Evolutionary conservation across 2,888 invertebrate species (phyloP), one percentile per base, ranked within the genome.

Genomic region (Lissocephala sabroskyi): DNA sequence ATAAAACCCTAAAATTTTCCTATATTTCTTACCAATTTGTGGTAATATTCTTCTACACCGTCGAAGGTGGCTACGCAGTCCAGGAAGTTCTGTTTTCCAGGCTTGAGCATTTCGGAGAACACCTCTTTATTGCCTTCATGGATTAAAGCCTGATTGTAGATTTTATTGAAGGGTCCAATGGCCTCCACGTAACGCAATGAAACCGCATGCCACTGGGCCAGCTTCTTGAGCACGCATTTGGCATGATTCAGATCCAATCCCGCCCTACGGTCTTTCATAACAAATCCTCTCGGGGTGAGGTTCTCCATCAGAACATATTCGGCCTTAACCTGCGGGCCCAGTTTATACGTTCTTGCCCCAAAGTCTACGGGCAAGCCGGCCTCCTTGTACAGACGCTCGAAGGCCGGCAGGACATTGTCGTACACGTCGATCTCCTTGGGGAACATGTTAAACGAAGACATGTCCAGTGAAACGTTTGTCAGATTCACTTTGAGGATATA

Each of bases 171-270:
- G n/a, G 50, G 39, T 1, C 75, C 79, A 26, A 59, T 52, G 1
- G 45, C 41, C 48, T 67, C 73, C 26, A 60, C 63, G 3, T 65
- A 47, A 23, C 61, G 67, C 2, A 74, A 66, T 0, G 81, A 81
- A 1, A 77, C 79, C 0, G 82, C 82, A 66, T 82, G 82, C 52
- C 80, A 81, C 44, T 82, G 58, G 1, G 81, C 81, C 23, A 82
- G 19, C 37, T 82, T 82, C 11, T 64, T 57, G 1, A 82, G 57
- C 0, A 59, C 65, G 1, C 60, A 37, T 36, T 78, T 60, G 11
- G 64, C 66, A 23, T 82, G 81, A 1, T 56, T 53, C 62, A 75
- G 46, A 26, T 82, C 76, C 5, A 82, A 52, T 3, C 81, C 79
- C 7, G 57, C 50, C 1, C 64, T 48, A 7, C 79, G 73, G 52